These are phyloP conservation scores for Metopia argyrocephala DNA, from an alignment of 2,888 invertebrate genomes.

Conservation along the genomic window DNA sequence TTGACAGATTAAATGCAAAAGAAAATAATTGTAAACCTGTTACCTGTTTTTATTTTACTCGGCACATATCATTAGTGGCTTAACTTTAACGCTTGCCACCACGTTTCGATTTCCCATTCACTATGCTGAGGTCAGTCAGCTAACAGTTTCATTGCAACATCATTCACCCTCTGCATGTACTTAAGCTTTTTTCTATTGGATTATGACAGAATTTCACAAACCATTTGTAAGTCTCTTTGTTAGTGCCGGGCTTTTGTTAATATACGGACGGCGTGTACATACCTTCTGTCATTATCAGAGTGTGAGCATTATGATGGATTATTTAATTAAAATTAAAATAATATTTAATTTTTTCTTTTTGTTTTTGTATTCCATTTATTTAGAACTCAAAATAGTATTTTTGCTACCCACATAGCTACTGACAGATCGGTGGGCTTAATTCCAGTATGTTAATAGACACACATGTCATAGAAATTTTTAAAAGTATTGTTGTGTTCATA, in stretches of 20 bases:
- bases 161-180: slow-evolving; percentile 36
- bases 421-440: slow-evolving; percentile 36
- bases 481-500: not conserved
- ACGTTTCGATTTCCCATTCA: too few relatives aligned
- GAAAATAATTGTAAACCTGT: slow-evolving; percentile 5
- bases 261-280: not conserved
- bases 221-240: slow-evolving; percentile 2
- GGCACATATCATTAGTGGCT: slow-evolving; percentile 38
- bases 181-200: not conserved
- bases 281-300: slow-evolving; percentile 65
- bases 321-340: slow-evolving; percentile 75
- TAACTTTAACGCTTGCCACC: slow-evolving; percentile 54
- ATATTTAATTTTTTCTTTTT: slow-evolving; percentile 49
- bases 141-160: too few relatives aligned
- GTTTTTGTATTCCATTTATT: slow-evolving; percentile 2
- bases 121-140: too few relatives aligned
- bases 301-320: slow-evolving; percentile 76
- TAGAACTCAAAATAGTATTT: slow-evolving; percentile 6
- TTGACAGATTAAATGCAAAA: slow-evolving; percentile 55
- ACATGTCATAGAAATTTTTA: slow-evolving; percentile 15
- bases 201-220: slow-evolving; percentile 27
- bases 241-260: not conserved
- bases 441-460: slow-evolving; percentile 36
- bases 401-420: not conserved
- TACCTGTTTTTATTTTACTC: slow-evolving; percentile 48